Evolutionary conservation across 2,113 vertebrate genomes (phyloP), one percentile per base, ranked within the genome.

Genomic region (Menidia beryllina): DNA sequence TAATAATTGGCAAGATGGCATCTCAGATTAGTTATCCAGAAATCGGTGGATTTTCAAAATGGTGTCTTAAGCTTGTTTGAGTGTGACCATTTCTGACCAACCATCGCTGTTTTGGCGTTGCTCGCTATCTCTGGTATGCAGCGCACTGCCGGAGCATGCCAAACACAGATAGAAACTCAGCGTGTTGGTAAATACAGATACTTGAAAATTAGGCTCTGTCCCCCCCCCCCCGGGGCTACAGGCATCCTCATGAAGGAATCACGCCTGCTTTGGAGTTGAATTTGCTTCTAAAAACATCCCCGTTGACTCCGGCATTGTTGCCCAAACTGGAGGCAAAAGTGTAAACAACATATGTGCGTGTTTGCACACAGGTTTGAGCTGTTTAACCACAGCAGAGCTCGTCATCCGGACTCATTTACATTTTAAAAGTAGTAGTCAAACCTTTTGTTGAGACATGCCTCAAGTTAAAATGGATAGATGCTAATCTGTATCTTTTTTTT

Each of bases 41-140:
- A 86, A 86, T 85, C 79, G 69, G 63, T 71, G 83, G 85, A 71
- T 88, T 88, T 91, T 89, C 90, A 93, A 93, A 93, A 92, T 92
- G 91, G 91, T 93, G 91, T 90, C 89, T 89, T 86, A 83, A 86
- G 88, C 87, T 84, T 80, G 79, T 90, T 88, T 83, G 88, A 88
- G 76, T 89, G 87, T 88, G 88, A 90, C 89, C 89, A 77, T 91
- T 90, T 92, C 87, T 88, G 85, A 86, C 86, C 87, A 77, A 75
- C 81, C 81, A 30, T 69, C 56, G 80, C 81, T 83, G 83, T 91
- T 88, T 90, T 89, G 80, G 66, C 82, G 79, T 68, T 69, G 52
- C 70, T 77, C 41, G 65, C 76, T 72, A 67, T 85, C 82, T 77
- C 39, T 61, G 87, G 84, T 89, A 88, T 87, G 87, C 75, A 69